These are phyloP conservation scores for Cremastinae sp. DNA, from an alignment of 2,888 invertebrate genomes.

Conservation along the genomic window DNA sequence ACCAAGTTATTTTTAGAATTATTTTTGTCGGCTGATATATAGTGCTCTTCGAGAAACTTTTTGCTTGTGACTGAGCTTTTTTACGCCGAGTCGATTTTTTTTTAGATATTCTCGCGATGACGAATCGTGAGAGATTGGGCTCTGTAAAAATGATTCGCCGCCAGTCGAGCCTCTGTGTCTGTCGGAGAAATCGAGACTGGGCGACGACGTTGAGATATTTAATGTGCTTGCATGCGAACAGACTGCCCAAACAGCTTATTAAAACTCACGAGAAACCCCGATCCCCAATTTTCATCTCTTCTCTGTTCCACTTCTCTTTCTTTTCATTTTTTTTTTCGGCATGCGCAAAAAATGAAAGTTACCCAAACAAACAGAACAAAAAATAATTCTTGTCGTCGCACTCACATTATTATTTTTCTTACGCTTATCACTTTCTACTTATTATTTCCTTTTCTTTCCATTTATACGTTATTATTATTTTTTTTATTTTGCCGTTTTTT, in stretches of 20 bases:
- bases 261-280: slow-evolving; percentile 6
- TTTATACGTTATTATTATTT: slow-evolving; percentile 64
- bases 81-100: slow-evolving; percentile 11
- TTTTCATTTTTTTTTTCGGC: neutral
- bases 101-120: slow-evolving; percentile 1
- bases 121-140: slow-evolving; percentile 4
- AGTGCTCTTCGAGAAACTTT: neutral
- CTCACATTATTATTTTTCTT: slow-evolving; percentile 65
- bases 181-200: slow-evolving; percentile 23
- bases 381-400: slow-evolving; percentile 35
- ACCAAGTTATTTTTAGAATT: neutral
- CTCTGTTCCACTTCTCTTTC: slow-evolving; percentile 6
- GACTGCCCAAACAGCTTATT: slow-evolving; percentile 40
- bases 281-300: slow-evolving; percentile 12
- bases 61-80: neutral
- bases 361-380: slow-evolving; percentile 3
- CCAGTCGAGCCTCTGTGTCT: neutral
- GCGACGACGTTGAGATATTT: slow-evolving; percentile 27
- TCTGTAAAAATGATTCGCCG: slow-evolving; percentile 26
- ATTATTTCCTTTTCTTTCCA: slow-evolving; percentile 82
- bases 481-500: slow-evolving; percentile 83
- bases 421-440: slow-evolving; percentile 63
- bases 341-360: slow-evolving; percentile 31
- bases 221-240: slow-evolving; percentile 50
- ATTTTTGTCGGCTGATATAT: neutral